A percentile compares a stretch with the other conserved stretches of the same genome.
Evolutionary conservation across 92 coral and sea anemone species (phyloP).

Genomic region (Porites rus): DNA sequence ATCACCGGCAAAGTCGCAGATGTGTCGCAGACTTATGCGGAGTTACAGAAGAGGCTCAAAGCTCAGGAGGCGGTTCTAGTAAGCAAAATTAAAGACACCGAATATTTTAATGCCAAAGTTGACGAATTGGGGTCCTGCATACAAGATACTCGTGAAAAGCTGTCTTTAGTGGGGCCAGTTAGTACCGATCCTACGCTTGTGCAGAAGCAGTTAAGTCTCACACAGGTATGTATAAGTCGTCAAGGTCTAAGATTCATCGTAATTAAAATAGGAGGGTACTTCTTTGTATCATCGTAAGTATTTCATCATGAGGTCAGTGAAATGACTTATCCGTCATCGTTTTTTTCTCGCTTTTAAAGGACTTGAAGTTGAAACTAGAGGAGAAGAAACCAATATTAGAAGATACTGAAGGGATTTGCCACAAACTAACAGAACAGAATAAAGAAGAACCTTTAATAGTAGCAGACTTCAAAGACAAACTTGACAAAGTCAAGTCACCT

Average conservation of each 20-base stretch:
- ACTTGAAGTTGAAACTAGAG: conserved; percentile 81
- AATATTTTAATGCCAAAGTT: conserved; percentile 85
- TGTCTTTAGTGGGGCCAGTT: conserved; percentile 77
- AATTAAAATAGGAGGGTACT: neutral
- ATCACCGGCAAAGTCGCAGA: conserved; percentile 85
- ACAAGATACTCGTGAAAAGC: conserved; percentile 70
- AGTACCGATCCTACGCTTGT: conserved; percentile 87
- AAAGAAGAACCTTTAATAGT: conserved; percentile 91
- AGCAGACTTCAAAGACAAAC: conserved; percentile 89
- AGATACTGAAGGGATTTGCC: conserved; percentile 82
- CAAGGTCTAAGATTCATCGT: neutral
- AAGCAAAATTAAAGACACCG: conserved; percentile 78
- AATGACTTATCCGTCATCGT: neutral
- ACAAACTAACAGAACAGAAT: conserved; percentile 83
- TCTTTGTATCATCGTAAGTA: no score
- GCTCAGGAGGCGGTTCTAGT: conserved; percentile 83
- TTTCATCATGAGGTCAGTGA: no score
- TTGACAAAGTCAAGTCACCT: conserved; percentile 86
- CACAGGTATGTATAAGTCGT: conserved; percentile 61
- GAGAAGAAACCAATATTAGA: conserved; percentile 85
- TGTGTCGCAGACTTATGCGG: conserved; percentile 81
- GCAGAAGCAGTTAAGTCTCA: conserved; percentile 76
- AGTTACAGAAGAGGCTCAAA: conserved; percentile 83
- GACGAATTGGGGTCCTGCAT: conserved; percentile 86
- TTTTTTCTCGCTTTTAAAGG: conserved; percentile 43